Evolutionary conservation across 2,797 vertebrate species (phyloP).

Genomic region (Allochrocebus solatus): DNA sequence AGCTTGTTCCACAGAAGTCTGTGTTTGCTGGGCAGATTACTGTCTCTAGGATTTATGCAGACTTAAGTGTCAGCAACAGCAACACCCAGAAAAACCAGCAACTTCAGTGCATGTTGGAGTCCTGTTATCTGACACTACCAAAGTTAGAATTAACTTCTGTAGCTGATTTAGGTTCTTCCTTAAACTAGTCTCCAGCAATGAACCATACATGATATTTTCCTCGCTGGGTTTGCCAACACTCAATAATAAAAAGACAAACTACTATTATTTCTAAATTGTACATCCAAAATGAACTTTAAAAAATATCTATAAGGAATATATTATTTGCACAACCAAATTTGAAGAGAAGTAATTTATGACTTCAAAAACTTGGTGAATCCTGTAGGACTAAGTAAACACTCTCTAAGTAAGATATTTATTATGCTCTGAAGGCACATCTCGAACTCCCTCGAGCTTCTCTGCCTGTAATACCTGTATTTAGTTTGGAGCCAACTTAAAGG

Average conservation of each 20-base stretch:
- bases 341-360: slow-evolving; percentile 57
- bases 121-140: neutral
- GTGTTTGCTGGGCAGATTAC: neutral
- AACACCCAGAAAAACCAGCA: neutral
- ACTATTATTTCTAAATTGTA: neutral
- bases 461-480: slow-evolving; percentile 14
- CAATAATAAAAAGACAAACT: neutral
- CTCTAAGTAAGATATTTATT: slow-evolving; percentile 35
- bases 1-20: neutral
- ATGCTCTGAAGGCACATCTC: slow-evolving; percentile 42
- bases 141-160: neutral
- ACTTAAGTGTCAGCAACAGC: neutral
- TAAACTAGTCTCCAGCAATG: neutral
- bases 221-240: neutral
- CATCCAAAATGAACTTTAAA: slow-evolving; percentile 46
- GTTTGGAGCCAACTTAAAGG: slow-evolving; percentile 49
- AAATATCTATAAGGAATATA: slow-evolving; percentile 65
- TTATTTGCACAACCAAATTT: slow-evolving; percentile 2
- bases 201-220: neutral
- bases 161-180: neutral
- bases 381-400: slow-evolving; percentile 36
- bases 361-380: slow-evolving; percentile 48
- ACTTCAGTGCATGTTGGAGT: neutral
- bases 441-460: slow-evolving; percentile 18
- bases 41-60: neutral